These are phyloP conservation scores for Rhinichthys klamathensis DNA, from an alignment of 2,113 vertebrate genomes.

Conservation along the genomic window DNA sequence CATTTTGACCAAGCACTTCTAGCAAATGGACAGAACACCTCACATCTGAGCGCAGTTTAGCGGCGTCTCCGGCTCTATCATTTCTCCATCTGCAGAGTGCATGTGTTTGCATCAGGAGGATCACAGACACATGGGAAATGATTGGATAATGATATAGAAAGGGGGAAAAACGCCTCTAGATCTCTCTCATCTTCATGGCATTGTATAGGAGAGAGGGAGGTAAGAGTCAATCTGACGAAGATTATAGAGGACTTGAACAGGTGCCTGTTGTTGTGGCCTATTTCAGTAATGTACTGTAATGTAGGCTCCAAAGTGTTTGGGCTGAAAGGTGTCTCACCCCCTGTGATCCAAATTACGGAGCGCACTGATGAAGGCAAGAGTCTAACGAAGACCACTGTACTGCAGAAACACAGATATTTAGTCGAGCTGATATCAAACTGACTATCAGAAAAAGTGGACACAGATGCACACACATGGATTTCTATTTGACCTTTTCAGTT, in stretches of 20 bases:
- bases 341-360: slow-evolving; percentile 45
- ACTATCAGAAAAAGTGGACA: slow-evolving; percentile 41
- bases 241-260: slow-evolving; percentile 57
- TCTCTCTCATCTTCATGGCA: slow-evolving; percentile 49
- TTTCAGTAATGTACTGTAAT: slow-evolving; percentile 55
- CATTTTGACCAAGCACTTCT: slow-evolving; percentile 37
- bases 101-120: slow-evolving; percentile 48
- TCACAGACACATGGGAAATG: slow-evolving; percentile 55
- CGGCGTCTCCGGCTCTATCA: slow-evolving; percentile 30
- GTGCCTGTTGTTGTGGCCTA: slow-evolving; percentile 50
- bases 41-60: slow-evolving; percentile 42
- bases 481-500: not conserved
- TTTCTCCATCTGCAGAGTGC: slow-evolving; percentile 25
- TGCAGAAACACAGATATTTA: slow-evolving; percentile 38
- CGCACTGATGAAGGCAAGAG: slow-evolving; percentile 42
- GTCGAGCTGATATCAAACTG: slow-evolving; percentile 23
- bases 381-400: slow-evolving; percentile 8
- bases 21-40: slow-evolving; percentile 35
- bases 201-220: slow-evolving; percentile 43
- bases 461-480: slow-evolving; percentile 10
- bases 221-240: slow-evolving; percentile 57
- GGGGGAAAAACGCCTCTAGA: slow-evolving; percentile 38
- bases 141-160: slow-evolving; percentile 53
- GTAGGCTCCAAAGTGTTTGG: slow-evolving; percentile 43
- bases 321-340: slow-evolving; percentile 40